Evolutionary conservation across 2,797 vertebrate genomes (phyloP), one percentile per base, ranked within the genome.

Genomic region (Acanthurus lineatus): DNA sequence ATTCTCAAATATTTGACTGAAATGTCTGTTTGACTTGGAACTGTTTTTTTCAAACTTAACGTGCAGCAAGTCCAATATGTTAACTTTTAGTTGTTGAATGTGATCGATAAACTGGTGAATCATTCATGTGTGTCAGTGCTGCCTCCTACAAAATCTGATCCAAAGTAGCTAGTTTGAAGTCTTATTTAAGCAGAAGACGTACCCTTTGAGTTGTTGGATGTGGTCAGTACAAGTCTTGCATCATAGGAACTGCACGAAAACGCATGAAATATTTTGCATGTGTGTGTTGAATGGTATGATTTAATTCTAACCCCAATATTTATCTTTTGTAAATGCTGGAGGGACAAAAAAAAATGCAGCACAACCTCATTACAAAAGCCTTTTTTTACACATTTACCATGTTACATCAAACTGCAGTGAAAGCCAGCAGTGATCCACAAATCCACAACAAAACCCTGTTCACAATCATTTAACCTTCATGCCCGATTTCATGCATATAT

Each of bases 381-480:
- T 32, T 32, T 32, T 67, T 69, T 75, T 56, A 85, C 40, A 79
- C 67, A 69, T 77, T 70, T n/a, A 66, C 40, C n/a, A n/a, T 64
- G 65, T 72, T 63, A 81, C 48, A 71, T 83, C 72, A 87, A 82
- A 91, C 73, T 84, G 77, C 63, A 81, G 48, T 77, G 66, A 84
- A 77, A 81, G 77, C 19, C 59, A 79, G 63, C 74, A 82, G 80
- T 80, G 69, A 88, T 86, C 77, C 77, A 83, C 76, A 66, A 79
- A 88, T 81, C 79, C 69, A 68, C 73, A 88, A 81, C 83, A 87
- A 89, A 89, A 69, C 73, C 73, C 76, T 65, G 71, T 77, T 91
- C 84, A 84, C 76, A 88, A 83, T 83, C 79, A 73, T 90, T 94
- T 93, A 92, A 93, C 90, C 92, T 91, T 93, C 83, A 93, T 59